Conservation (phyloP, 2,888 invertebrate genomes). For the Cheilosia variabilis region DNA sequence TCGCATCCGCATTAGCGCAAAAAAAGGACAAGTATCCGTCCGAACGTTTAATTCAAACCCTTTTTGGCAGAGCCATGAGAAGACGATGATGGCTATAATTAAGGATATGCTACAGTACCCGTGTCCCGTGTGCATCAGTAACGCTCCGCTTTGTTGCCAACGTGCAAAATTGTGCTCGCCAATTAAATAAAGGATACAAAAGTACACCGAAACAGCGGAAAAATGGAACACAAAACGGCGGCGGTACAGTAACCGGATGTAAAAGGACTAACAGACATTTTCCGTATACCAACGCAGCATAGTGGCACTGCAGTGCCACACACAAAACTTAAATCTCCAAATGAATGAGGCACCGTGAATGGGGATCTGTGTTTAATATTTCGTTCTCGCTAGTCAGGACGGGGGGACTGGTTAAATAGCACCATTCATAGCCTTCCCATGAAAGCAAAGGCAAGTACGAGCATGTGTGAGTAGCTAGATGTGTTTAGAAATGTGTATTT, state of each 20-base stretch:
- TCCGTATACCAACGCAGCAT: slow-evolving; percentile 12
- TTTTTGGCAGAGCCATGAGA: slow-evolving; percentile 55
- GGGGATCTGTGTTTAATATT: slow-evolving; percentile 41
- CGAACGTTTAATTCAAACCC: slow-evolving; percentile 67
- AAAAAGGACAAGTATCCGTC: slow-evolving; percentile 48
- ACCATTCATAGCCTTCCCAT: slow-evolving; percentile 17
- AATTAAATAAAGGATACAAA: slow-evolving; percentile 47
- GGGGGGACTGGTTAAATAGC: slow-evolving; percentile 22
- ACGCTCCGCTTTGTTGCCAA: slow-evolving; percentile 43
- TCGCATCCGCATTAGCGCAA: slow-evolving; percentile 37
- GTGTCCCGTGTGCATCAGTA: slow-evolving; percentile 43
- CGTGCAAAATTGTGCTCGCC: slow-evolving; percentile 55
- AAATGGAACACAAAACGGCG: slow-evolving; percentile 35
- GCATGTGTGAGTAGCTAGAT: slow-evolving; percentile 32
- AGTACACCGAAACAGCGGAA: slow-evolving; percentile 31
- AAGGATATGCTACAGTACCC: slow-evolving; percentile 51
- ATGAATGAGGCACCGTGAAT: slow-evolving; percentile 58
- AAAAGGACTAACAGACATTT: slow-evolving; percentile 49
- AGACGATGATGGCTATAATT: slow-evolving; percentile 60
- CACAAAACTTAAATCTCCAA: slow-evolving; percentile 55
- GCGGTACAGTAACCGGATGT: slow-evolving; percentile 51
- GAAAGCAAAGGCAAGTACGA: neutral
- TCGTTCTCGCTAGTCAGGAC: slow-evolving; percentile 21
- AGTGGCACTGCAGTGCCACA: slow-evolving; percentile 34
- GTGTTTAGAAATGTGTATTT: slow-evolving; percentile 50